A percentile compares a stretch with the other conserved stretches of the same genome.
These are phyloP conservation scores for Cladorhizidae sp. DNA, from an alignment of 37 sponge, comb jelly and placozoan species.

Conservation along the genomic window DNA sequence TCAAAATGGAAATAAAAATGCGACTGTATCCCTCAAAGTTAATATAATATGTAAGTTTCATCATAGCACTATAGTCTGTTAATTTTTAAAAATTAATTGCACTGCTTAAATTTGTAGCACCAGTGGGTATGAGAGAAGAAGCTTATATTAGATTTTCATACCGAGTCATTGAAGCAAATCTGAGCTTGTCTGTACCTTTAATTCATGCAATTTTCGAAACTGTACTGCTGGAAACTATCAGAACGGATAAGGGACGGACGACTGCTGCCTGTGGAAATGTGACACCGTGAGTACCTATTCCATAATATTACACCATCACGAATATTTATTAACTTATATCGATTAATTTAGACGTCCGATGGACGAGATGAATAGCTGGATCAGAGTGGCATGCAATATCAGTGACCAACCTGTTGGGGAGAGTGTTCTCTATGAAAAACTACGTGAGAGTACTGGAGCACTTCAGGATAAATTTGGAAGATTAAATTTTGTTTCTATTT, in stretches of 20 bases:
- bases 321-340: not conserved
- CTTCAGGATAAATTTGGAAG: not conserved
- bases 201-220: not conserved
- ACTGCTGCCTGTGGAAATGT: not conserved
- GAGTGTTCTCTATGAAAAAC: not conserved
- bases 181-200: not conserved
- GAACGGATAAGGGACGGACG: not conserved
- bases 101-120: not conserved
- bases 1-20: slow-evolving; percentile 14
- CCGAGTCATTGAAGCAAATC: not conserved
- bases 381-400: not conserved
- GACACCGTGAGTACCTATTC: slow-evolving; percentile 3
- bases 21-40: not conserved
- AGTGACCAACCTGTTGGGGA: not conserved
- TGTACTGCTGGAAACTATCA: not conserved
- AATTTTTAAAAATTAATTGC: not conserved
- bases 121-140: not conserved
- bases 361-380: not conserved
- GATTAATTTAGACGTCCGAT: slow-evolving; percentile 5
- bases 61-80: not conserved
- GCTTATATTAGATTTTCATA: not conserved
- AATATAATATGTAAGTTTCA: not conserved
- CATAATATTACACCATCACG: not conserved
- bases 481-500: not conserved
- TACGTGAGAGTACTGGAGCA: not conserved